Conservation (phyloP, 1,140 invertebrate species). For the Maniola jurtina region DNA sequence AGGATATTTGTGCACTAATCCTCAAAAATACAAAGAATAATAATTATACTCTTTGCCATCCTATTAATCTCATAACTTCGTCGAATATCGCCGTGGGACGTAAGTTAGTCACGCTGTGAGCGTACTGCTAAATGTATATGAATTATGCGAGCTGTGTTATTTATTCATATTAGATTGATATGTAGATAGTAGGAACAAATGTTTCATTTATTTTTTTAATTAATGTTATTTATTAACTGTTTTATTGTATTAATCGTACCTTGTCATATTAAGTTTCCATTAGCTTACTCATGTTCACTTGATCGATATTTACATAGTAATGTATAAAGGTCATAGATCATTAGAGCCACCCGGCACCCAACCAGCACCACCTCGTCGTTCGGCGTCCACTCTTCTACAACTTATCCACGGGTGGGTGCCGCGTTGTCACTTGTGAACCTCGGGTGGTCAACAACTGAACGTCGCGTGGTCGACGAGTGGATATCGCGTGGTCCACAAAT, state of each 20-base stretch:
- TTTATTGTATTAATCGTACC: slow-evolving; percentile 27
- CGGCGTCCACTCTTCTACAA: too few species aligned
- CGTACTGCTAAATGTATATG: slow-evolving; percentile 12
- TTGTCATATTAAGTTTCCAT: slow-evolving; percentile 24
- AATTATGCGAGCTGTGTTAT: slow-evolving; percentile 28
- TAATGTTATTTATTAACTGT: slow-evolving; percentile 29
- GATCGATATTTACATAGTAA: not conserved
- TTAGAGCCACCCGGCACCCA: too few species aligned
- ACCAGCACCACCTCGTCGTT: too few species aligned
- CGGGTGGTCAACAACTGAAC: too few species aligned
- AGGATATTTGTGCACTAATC: slow-evolving; percentile 4
- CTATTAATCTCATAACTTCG: slow-evolving; percentile 31
- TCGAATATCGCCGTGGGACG: slow-evolving; percentile 22
- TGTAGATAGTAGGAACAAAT: slow-evolving; percentile 29
- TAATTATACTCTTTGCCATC: slow-evolving; percentile 4
- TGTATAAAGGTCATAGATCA: too few species aligned
- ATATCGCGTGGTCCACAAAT: too few species aligned
- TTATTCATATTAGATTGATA: slow-evolving; percentile 32
- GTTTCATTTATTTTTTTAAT: slow-evolving; percentile 30
- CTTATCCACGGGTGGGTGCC: too few species aligned
- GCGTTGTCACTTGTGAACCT: too few species aligned
- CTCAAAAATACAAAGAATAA: not conserved
- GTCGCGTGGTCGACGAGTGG: too few species aligned
- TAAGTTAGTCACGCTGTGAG: slow-evolving; percentile 20
- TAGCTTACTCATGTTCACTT: slow-evolving; percentile 8